A percentile compares a stretch with the other conserved stretches of the same genome.
Conservation (phyloP, 2,113 vertebrate genomes). For the Mus musculus region GRCm39 chr2:52307001-52307500, state of each 20-base stretch:
- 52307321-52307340: neutral
- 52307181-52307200: neutral
- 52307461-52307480: too few relatives aligned
- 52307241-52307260: neutral
- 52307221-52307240: neutral
- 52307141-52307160: neutral
- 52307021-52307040: neutral
- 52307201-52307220: neutral
- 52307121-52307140: neutral
- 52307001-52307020: neutral
- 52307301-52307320: neutral
- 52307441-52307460: neutral
- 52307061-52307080: neutral
- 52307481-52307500: too few relatives aligned
- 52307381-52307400: neutral
- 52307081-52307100: neutral
- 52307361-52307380: neutral
- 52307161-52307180: neutral
- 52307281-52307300: neutral
- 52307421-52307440: slow-evolving; percentile 1
- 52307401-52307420: neutral
- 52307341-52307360: neutral
- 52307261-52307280: neutral
- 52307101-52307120: neutral
- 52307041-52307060: neutral